These are phyloP conservation scores for Anas platyrhynchos DNA, from an alignment of 2,113 vertebrate species.

Conservation along the genomic window DNA sequence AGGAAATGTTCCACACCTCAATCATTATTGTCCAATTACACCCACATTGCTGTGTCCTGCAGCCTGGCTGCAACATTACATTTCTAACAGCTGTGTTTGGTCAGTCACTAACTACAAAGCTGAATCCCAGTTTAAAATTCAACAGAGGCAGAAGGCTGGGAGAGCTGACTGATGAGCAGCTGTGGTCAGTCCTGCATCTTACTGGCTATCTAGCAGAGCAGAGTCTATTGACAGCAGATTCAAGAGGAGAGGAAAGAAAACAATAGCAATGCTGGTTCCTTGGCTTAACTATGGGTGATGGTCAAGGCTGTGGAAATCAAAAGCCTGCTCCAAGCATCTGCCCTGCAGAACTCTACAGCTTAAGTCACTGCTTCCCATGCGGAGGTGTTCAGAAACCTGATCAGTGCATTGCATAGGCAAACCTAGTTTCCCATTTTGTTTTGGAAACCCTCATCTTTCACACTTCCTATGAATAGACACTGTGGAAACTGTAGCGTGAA, in stretches of 20 bases:
- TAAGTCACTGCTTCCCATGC: background rate
- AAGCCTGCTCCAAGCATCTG: background rate
- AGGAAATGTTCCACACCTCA: constrained; percentile 40
- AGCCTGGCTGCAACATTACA: background rate
- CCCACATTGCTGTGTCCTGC: background rate
- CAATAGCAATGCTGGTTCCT: background rate
- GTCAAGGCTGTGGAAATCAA: background rate
- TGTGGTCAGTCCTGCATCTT: background rate
- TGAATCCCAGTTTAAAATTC: background rate
- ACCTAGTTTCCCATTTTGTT: background rate
- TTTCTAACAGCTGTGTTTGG: constrained; percentile 50
- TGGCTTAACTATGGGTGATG: background rate
- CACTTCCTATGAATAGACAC: background rate
- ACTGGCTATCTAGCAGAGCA: background rate
- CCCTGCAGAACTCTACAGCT: background rate
- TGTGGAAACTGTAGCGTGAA: background rate
- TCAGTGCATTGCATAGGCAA: background rate
- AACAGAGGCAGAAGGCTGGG: background rate
- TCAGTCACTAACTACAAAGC: background rate
- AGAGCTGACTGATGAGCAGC: background rate
- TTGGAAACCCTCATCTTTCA: background rate
- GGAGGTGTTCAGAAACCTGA: background rate
- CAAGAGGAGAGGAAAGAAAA: background rate
- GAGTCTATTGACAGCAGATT: background rate
- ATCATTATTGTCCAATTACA: constrained; percentile 39